Conservation (phyloP, 1,140 invertebrate species). For the Bombus superbus region DNA sequence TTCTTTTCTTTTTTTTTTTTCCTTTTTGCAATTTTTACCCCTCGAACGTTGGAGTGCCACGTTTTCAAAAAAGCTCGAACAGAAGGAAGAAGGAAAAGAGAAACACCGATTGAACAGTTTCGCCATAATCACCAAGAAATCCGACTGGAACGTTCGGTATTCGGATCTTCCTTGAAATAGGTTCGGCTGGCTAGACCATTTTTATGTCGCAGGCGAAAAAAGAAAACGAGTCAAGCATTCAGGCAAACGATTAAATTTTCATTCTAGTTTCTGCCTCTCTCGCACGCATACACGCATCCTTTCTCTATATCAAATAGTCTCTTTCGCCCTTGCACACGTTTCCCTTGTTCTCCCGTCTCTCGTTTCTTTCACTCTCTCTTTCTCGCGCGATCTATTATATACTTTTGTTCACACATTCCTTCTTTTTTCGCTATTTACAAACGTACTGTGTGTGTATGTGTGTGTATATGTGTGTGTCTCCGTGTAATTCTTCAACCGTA, state of each 20-base stretch:
- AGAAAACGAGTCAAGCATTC: conserved; percentile 48
- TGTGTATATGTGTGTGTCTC: neutral
- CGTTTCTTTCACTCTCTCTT: neutral
- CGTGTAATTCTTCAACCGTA: neutral
- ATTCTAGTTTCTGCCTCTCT: conserved; percentile 7
- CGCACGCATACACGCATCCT: neutral
- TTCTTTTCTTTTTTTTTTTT: neutral
- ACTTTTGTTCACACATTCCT: neutral
- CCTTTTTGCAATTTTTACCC: neutral
- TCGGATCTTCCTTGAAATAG: neutral
- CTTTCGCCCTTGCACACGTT: conserved; percentile 22
- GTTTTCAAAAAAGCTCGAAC: conserved; percentile 3
- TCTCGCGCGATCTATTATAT: neutral
- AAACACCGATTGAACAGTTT: conserved; percentile 9
- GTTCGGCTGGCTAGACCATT: conserved; percentile 9
- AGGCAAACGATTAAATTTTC: conserved; percentile 37
- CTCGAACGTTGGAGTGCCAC: neutral
- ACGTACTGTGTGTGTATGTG: conserved; percentile 30
- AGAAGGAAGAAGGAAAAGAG: conserved; percentile 34
- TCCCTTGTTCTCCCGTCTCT: conserved; percentile 7
- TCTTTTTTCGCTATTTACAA: conserved; percentile 62
- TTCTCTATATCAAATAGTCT: conserved; percentile 24
- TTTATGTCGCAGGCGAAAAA: conserved; percentile 25
- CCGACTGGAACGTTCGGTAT: conserved; percentile 15
- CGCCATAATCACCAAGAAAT: conserved; percentile 16